Percentiles rank a stretch among this genome's conserved stretches.
Conservation (phyloP, 2,113 vertebrate species). For the Scartelaos histophorus region DNA sequence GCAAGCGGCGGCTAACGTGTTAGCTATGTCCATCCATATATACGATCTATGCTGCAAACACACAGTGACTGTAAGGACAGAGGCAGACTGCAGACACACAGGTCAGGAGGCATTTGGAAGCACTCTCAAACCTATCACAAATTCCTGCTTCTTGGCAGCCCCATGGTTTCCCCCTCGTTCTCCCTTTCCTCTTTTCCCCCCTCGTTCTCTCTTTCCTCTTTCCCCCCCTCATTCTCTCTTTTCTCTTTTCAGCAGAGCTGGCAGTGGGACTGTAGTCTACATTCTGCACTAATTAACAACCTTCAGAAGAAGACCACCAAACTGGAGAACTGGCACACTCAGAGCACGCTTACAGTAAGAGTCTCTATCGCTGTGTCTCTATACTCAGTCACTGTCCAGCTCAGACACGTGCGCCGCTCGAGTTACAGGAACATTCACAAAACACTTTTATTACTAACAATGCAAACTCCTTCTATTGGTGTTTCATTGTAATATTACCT, state of each 20-base stretch:
- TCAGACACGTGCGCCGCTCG: not conserved
- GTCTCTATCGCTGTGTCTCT: conserved; percentile 33
- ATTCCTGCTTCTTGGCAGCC: conserved; percentile 86
- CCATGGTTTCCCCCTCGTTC: conserved; percentile 69
- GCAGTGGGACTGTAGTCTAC: conserved; percentile 86
- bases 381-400: conserved; percentile 9
- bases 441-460: not conserved
- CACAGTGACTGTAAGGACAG: conserved; percentile 28
- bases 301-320: conserved; percentile 80
- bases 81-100: conserved; percentile 41
- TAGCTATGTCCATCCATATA: too few species aligned
- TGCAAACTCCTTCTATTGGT: not conserved
- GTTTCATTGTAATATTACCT: not conserved
- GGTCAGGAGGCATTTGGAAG: conserved; percentile 81
- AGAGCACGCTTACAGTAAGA: conserved; percentile 61
- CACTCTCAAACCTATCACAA: conserved; percentile 83
- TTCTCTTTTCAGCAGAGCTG: conserved; percentile 83
- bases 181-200: conserved; percentile 70
- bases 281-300: conserved; percentile 91
- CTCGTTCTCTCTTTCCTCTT: conserved; percentile 24
- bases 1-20: too few species aligned
- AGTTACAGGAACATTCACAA: not conserved
- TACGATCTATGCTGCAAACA: too few species aligned
- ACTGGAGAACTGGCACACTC: conserved; percentile 85
- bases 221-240: conserved; percentile 25